Conservation (phyloP, 2,888 invertebrate species). For the Taphrorychus bicolor region DNA sequence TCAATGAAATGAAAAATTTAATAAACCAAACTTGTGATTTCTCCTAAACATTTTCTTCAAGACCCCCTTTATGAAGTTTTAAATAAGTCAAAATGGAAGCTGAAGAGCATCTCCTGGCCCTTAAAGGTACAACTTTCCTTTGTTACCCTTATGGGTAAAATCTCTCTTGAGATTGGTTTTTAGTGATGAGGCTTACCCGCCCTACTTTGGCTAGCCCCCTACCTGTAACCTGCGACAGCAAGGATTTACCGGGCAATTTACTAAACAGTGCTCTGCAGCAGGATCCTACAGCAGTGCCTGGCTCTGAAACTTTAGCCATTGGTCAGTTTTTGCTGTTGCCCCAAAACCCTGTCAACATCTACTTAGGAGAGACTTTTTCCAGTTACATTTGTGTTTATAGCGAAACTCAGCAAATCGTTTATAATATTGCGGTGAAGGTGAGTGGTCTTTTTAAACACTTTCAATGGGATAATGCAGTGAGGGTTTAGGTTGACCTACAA, state of each 20-base stretch:
- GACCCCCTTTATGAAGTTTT: background rate
- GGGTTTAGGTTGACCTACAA: constrained; percentile 84
- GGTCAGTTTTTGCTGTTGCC: constrained; percentile 93
- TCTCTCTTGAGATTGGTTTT: no score
- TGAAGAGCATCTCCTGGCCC: constrained; percentile 54
- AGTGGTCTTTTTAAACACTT: constrained; percentile 35
- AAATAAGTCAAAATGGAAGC: constrained; percentile 48
- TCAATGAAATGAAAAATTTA: no score
- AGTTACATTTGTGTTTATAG: constrained; percentile 98
- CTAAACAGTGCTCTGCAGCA: constrained; percentile 79
- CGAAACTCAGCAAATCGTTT: constrained; percentile 85
- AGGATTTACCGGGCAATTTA: constrained; percentile 84
- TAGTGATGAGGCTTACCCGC: constrained; percentile 92
- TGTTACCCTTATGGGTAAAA: no score
- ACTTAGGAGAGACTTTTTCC: constrained; percentile 97
- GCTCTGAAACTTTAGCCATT: constrained; percentile 81
- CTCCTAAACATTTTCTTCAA: background rate
- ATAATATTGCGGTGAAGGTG: constrained; percentile 84
- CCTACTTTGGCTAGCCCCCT: constrained; percentile 86
- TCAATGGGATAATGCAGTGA: background rate
- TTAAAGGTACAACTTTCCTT: constrained; percentile 57
- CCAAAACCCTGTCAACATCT: constrained; percentile 97
- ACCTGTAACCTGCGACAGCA: constrained; percentile 83
- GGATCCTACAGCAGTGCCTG: constrained; percentile 84
- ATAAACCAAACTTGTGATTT: no score